A percentile compares a stretch with the other conserved stretches of the same genome.
Evolutionary conservation across 2,888 invertebrate species (phyloP).

Genomic region (Eristalinus sepulchralis): DNA sequence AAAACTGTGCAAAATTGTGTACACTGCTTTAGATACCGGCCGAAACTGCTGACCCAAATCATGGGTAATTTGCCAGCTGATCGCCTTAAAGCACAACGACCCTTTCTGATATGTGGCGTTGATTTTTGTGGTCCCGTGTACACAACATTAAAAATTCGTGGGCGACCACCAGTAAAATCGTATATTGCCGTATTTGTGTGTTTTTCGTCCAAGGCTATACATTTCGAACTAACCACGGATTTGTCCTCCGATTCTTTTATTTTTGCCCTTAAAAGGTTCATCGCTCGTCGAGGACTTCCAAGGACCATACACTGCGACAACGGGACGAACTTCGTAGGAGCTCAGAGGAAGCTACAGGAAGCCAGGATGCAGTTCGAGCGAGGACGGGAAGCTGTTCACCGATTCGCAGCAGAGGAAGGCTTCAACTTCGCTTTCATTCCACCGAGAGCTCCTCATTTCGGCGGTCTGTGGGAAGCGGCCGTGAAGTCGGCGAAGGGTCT

Average conservation of each 20-base stretch:
- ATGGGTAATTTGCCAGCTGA: constrained; percentile 44
- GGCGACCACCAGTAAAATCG: constrained; percentile 39
- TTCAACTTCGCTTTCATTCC: no score
- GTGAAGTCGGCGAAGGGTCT: no score
- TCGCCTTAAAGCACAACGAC: no score
- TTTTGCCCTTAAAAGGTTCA: constrained; percentile 63
- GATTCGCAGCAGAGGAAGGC: constrained; percentile 34
- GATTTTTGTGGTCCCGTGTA: constrained; percentile 61
- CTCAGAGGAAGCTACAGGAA: constrained; percentile 10
- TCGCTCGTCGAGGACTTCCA: constrained; percentile 38
- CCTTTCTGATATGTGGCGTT: constrained; percentile 19
- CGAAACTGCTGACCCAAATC: constrained; percentile 39
- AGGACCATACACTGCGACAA: constrained; percentile 57
- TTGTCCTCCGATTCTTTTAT: constrained; percentile 64
- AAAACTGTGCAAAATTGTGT: constrained; percentile 27
- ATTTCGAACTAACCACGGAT: no score
- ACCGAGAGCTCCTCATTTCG: no score
- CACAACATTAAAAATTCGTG: constrained; percentile 33
- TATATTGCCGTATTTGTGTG: constrained; percentile 63
- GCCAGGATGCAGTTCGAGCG: constrained; percentile 19
- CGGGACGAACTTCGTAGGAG: constrained; percentile 56
- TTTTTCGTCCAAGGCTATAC: constrained; percentile 63
- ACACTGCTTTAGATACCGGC: constrained; percentile 48
- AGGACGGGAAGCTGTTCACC: constrained; percentile 21
- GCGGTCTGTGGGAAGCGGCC: no score